Percentiles rank a stretch among this genome's conserved stretches.
These are phyloP conservation scores for Sardina pilchardus DNA, from an alignment of 2,113 vertebrate genomes.

Conservation along the genomic window DNA sequence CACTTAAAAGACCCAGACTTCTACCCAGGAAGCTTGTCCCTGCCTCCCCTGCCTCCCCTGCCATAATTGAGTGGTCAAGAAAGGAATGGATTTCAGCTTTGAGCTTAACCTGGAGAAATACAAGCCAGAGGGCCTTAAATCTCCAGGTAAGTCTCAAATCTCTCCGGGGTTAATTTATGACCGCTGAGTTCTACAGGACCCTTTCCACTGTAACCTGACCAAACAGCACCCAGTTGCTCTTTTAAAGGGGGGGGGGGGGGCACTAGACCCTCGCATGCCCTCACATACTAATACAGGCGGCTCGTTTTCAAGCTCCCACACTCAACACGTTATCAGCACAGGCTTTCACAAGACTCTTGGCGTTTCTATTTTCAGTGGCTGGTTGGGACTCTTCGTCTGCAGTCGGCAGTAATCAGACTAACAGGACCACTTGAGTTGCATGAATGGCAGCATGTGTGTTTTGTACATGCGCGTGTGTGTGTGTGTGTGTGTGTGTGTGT, in stretches of 20 bases:
- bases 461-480: background rate
- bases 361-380: background rate
- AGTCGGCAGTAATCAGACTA: background rate
- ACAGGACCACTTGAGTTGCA: background rate
- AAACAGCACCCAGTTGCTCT: constrained; percentile 1
- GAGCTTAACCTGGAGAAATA: constrained; percentile 1
- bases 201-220: constrained; percentile 12
- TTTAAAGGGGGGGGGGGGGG: background rate
- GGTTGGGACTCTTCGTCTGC: background rate
- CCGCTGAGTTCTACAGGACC: background rate
- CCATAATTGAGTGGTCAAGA: background rate
- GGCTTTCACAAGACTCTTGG: background rate
- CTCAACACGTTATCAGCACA: background rate
- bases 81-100: background rate
- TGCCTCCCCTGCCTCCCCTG: background rate
- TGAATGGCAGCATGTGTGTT: background rate
- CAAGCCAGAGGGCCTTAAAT: constrained; percentile 2
- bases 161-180: background rate
- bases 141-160: background rate
- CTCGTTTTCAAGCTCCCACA: background rate
- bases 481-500: background rate
- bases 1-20: background rate
- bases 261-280: background rate
- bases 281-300: background rate
- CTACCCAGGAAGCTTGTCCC: background rate